Percentiles rank a stretch among this genome's conserved stretches.
These are phyloP conservation scores for Halichondria panicea DNA, from an alignment of 37 sponge, comb jelly and placozoan species.

Conservation along the genomic window DNA sequence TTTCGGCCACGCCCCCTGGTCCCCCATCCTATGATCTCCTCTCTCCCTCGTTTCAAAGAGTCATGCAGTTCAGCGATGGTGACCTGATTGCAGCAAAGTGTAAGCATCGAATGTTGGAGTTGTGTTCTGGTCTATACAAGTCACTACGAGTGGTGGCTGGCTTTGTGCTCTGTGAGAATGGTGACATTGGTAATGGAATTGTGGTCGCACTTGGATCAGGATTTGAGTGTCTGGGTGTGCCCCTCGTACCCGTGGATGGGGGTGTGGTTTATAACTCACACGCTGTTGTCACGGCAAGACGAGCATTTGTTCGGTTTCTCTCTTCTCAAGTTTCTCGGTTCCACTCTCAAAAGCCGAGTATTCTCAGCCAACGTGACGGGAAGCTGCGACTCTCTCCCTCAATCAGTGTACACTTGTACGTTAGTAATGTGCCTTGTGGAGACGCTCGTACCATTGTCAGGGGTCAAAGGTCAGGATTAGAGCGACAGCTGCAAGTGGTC, in stretches of 20 bases:
- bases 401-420: conserved; percentile 82
- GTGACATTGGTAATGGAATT: conserved; percentile 1
- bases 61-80: not conserved
- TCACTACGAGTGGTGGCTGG: conserved; percentile 9
- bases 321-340: not conserved
- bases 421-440: conserved; percentile 84
- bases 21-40: too few relatives aligned
- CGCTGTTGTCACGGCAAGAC: conserved; percentile 19
- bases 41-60: too few relatives aligned
- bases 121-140: conserved; percentile 3
- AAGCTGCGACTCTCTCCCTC: conserved; percentile 1
- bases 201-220: conserved; percentile 24
- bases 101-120: conserved; percentile 2
- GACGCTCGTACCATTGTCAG: conserved; percentile 64
- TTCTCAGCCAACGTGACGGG: not conserved
- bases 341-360: not conserved
- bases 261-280: not conserved
- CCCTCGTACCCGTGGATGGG: not conserved
- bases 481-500: not conserved
- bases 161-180: not conserved
- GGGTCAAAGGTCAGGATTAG: not conserved
- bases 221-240: not conserved
- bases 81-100: conserved; percentile 24
- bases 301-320: conserved; percentile 8
- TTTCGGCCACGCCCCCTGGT: not conserved